Base-by-base conservation (phyloP, 1,140 invertebrate genomes). In the Xylocopa sonorina region DNA sequence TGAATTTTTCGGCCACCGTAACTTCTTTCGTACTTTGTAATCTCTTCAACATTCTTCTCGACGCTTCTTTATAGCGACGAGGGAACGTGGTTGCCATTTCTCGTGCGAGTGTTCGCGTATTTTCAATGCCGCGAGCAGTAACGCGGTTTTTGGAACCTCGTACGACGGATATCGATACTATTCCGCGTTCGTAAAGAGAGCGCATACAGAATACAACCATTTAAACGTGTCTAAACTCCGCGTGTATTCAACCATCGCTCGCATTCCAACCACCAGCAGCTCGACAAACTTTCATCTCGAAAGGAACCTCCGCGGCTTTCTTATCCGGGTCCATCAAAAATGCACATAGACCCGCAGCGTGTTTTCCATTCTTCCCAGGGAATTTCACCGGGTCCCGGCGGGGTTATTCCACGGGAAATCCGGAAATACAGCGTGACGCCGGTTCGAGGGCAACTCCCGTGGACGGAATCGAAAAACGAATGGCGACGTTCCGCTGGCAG, bases 401-500 rank as follows among this genome's bases (percentile, higher is more conserved):
- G 27, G 21, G 16, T 71, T 43, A 34, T 46, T 38, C 41, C 62
- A 21, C 21, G 18, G 29, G 43, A 51, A 80, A 24, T 76, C 27
- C 38, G 14, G 63, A 68, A 50, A 53, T 51, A 43, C 18, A 51
- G 24, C 12, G 51, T 12, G 51, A 71, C 48, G 4, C 43, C 48
- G 43, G 6, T 46, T 74, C 51, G 16, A 18, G 6, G 10, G 16
- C 7, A 48, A 48, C 55, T 34, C 68, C 14, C 53, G 29, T 10
- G 21, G 60, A 18, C 24, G 27, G 12, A 53, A 50, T 68, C 75
- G 75, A 74, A 57, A 79, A 78, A 83, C 77, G 72, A 57, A 80
- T 77, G 67, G 71, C 55, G 68, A 57, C 41, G 64, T 79, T 72
- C 73, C 48, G 29, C 5, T 53, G 10, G 48, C 71, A 71, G 60